Percentiles rank a stretch among this genome's conserved stretches.
Conservation (phyloP, 2,797 vertebrate species). For the Pelochelys cantorii region DNA sequence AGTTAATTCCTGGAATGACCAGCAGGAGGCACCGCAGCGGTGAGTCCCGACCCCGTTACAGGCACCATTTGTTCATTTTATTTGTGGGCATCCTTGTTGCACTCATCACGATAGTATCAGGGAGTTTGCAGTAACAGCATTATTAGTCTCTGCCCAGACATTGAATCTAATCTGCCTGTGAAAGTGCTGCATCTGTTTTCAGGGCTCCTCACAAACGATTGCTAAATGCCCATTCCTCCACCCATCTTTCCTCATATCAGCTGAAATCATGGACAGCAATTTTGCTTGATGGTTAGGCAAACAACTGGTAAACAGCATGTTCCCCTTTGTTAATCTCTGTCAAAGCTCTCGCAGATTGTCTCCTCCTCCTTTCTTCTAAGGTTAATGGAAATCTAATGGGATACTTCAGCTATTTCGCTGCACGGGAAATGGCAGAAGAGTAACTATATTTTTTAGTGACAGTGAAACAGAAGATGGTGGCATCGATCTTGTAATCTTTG, state of each 20-base stretch:
- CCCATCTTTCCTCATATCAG: rapidly evolving
- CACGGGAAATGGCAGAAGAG: neutral
- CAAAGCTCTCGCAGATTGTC: neutral
- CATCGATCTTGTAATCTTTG: neutral
- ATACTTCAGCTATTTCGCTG: neutral
- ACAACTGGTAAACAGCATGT: neutral
- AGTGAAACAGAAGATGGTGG: neutral
- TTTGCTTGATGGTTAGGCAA: neutral
- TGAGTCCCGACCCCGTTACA: too few species aligned
- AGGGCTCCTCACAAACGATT: neutral
- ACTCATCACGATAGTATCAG: neutral
- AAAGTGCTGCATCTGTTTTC: neutral
- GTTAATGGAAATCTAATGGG: neutral
- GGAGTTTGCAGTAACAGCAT: neutral
- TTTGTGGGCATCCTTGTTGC: neutral
- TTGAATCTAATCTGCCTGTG: neutral
- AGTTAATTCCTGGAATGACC: too few species aligned
- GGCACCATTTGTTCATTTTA: neutral
- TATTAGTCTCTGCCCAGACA: neutral
- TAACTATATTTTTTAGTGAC: neutral
- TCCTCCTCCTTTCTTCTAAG: neutral
- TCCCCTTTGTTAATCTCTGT: neutral
- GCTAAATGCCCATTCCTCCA: neutral
- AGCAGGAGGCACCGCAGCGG: too few species aligned
- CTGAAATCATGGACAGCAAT: neutral